A percentile compares a stretch with the other conserved stretches of the same genome.
Evolutionary conservation across 2,797 vertebrate species (phyloP).

Genomic region (Avahi laniger): DNA sequence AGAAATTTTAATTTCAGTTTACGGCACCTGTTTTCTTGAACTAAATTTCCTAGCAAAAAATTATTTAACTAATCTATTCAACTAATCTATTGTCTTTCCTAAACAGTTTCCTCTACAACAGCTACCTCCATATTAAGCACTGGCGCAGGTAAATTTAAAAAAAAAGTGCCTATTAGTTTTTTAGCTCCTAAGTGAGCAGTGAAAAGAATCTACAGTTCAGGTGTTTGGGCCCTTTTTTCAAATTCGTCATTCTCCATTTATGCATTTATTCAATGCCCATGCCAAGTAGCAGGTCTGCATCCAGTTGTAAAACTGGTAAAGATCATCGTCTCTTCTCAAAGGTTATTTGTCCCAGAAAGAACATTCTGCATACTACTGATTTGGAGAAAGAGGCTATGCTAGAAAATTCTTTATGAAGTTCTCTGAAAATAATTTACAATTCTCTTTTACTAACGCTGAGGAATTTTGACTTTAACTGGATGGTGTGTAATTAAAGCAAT

Average conservation of each 20-base stretch:
- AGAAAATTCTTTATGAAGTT: neutral
- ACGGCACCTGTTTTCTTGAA: neutral
- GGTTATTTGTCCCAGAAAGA: neutral
- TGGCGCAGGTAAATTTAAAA: neutral
- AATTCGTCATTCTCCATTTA: neutral
- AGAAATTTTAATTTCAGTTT: neutral
- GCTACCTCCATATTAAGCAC: slow-evolving; percentile 19
- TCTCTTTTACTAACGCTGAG: neutral
- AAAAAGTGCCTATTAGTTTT: neutral
- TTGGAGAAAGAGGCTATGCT: neutral
- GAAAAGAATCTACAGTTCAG: neutral
- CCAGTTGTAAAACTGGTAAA: neutral
- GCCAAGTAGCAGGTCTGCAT: neutral
- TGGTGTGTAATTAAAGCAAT: neutral
- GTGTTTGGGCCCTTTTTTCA: neutral
- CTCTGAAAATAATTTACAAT: neutral
- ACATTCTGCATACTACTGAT: neutral
- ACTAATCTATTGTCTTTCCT: neutral
- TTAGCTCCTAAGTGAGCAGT: neutral
- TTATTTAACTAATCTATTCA: slow-evolving; percentile 3
- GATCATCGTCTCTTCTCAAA: neutral
- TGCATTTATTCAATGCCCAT: neutral
- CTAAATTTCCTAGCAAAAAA: neutral
- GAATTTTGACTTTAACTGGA: neutral
- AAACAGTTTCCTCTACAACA: slow-evolving; percentile 37